phyloP scores from a whole-genome alignment of 2,797 vertebrate genomes.

The Triplophysa yarkandensis region DNA sequence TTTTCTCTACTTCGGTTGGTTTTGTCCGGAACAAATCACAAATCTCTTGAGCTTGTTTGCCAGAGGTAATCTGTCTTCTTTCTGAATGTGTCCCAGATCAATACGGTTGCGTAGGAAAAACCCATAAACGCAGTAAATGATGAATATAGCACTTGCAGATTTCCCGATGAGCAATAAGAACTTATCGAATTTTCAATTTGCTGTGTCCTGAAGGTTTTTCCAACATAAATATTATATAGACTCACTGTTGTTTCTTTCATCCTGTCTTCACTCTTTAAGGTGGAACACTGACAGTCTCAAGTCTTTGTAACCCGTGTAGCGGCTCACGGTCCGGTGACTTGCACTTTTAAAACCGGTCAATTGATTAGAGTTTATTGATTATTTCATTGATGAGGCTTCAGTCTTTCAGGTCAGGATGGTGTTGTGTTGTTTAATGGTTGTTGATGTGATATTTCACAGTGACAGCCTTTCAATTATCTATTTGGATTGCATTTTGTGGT shows the following conservation, averaged over 20 bases:
- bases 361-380: constrained; percentile 72
- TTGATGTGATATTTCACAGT: neutral
- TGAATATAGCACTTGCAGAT: constrained; percentile 37
- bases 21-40: constrained; percentile 33
- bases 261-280: constrained; percentile 10
- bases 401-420: constrained; percentile 26
- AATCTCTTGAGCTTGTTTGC: constrained; percentile 17
- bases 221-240: constrained; percentile 12
- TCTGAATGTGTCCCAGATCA: constrained; percentile 38
- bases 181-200: constrained; percentile 15
- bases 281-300: constrained; percentile 1
- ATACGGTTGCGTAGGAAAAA: constrained; percentile 29
- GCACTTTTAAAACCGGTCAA: constrained; percentile 57
- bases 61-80: constrained; percentile 20
- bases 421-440: constrained; percentile 14
- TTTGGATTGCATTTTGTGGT: constrained; percentile 1
- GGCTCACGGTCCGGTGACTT: constrained; percentile 34
- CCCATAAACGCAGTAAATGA: constrained; percentile 27
- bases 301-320: constrained; percentile 15
- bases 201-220: constrained; percentile 6
- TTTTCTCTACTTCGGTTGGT: constrained; percentile 43
- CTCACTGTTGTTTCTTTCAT: neutral
- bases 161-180: constrained; percentile 26
- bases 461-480: neutral
- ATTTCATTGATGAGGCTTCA: constrained; percentile 56